Evolutionary conservation across 1,140 invertebrate species (phyloP).

Genomic region (Ooceraea biroi): DNA sequence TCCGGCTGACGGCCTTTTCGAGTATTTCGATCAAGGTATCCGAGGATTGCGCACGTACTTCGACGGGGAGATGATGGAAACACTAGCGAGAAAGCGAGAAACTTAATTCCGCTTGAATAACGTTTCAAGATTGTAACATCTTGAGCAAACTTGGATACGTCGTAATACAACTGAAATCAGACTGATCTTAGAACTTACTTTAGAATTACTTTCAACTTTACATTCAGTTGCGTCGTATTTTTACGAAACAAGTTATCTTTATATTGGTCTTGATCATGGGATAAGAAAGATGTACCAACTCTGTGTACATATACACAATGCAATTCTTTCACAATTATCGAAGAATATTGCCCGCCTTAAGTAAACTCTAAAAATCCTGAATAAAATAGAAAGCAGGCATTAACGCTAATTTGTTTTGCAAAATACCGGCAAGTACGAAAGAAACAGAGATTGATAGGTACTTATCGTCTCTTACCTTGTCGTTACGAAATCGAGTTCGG

Average conservation of each 20-base stretch:
- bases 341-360: background rate
- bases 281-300: background rate
- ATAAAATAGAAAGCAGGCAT: conserved; percentile 14
- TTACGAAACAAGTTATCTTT: background rate
- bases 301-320: background rate
- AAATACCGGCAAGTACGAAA: background rate
- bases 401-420: conserved; percentile 22
- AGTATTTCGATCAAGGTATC: conserved; percentile 16
- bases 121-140: background rate
- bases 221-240: background rate
- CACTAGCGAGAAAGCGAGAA: background rate
- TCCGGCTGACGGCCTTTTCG: conserved; percentile 9
- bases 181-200: background rate
- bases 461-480: background rate
- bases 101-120: background rate
- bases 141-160: background rate
- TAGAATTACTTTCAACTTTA: conserved; percentile 2
- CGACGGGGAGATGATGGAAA: background rate
- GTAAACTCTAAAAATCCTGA: background rate
- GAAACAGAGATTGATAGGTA: conserved; percentile 31
- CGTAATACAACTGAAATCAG: background rate
- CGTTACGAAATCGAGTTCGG: background rate
- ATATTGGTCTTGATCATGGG: background rate
- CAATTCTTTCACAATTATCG: background rate
- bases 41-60: conserved; percentile 16